Conservation (phyloP, 2,888 invertebrate species). For the Pollenia amentaria region DNA sequence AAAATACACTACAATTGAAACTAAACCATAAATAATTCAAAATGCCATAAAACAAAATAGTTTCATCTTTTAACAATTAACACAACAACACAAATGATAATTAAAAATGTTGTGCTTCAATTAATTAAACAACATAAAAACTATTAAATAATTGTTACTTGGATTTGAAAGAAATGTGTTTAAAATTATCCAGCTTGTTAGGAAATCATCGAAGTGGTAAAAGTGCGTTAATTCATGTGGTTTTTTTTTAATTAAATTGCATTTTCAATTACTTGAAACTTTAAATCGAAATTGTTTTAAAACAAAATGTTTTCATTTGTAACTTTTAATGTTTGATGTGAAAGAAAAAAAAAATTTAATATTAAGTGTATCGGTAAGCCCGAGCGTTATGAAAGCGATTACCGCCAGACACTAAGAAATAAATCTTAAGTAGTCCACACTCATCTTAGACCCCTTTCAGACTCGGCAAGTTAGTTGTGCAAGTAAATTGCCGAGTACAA, state of each 20-base stretch:
- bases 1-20: neutral
- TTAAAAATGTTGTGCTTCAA: slow-evolving; percentile 12
- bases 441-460: too few relatives aligned
- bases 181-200: slow-evolving; percentile 10
- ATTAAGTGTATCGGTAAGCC: too few relatives aligned
- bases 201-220: slow-evolving; percentile 42
- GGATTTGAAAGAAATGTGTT: slow-evolving; percentile 1
- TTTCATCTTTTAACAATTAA: slow-evolving; percentile 8
- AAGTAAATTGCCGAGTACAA: too few relatives aligned
- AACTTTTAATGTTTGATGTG: too few relatives aligned
- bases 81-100: neutral
- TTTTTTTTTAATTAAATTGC: slow-evolving; percentile 11
- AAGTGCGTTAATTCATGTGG: slow-evolving; percentile 8
- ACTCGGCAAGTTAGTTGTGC: too few relatives aligned
- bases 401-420: too few relatives aligned
- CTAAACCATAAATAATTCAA: slow-evolving; percentile 1
- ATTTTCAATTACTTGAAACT: neutral
- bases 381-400: too few relatives aligned
- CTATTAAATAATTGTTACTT: neutral
- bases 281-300: neutral
- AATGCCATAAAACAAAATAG: neutral
- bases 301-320: too few relatives aligned
- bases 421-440: too few relatives aligned
- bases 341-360: too few relatives aligned
- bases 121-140: slow-evolving; percentile 20